These are phyloP conservation scores for Amphipyra tragopoginis DNA, from an alignment of 2,888 invertebrate species.

Conservation along the genomic window DNA sequence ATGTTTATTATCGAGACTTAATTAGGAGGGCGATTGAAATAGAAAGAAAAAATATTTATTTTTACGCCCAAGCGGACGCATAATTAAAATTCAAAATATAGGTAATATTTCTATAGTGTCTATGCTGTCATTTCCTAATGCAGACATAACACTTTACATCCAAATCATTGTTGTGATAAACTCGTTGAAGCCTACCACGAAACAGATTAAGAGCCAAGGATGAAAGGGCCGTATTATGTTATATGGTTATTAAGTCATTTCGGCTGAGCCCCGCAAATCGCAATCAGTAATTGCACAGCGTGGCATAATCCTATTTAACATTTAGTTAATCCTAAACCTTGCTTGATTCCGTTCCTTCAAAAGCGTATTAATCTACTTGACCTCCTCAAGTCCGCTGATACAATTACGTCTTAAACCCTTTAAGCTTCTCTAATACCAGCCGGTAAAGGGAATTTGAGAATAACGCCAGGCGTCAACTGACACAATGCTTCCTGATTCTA, in stretches of 20 bases:
- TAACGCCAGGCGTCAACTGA: constrained; percentile 32
- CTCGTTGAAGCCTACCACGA: constrained; percentile 1
- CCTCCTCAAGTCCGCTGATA: constrained; percentile 48
- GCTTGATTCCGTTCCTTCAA: constrained; percentile 26
- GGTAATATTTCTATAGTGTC: too few relatives aligned
- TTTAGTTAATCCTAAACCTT: constrained; percentile 33
- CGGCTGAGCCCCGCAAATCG: constrained; percentile 12
- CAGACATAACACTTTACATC: not conserved
- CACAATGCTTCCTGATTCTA: constrained; percentile 38
- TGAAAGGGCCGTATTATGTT: constrained; percentile 1
- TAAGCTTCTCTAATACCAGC: constrained; percentile 50
- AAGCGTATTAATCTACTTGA: constrained; percentile 53
- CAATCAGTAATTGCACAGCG: constrained; percentile 31
- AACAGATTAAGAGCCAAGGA: constrained; percentile 1
- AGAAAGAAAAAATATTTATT: too few relatives aligned
- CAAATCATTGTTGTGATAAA: not conserved
- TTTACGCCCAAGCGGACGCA: too few relatives aligned
- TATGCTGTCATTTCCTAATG: too few relatives aligned
- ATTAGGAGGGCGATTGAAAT: too few relatives aligned
- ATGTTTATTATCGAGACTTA: too few relatives aligned
- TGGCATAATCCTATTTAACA: constrained; percentile 33
- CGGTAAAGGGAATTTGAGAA: constrained; percentile 51
- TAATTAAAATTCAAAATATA: too few relatives aligned
- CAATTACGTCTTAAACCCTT: constrained; percentile 57
- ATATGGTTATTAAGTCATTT: constrained; percentile 22